A percentile compares a stretch with the other conserved stretches of the same genome.
Evolutionary conservation across 1,140 invertebrate genomes (phyloP).

Genomic region (Periplaneta americana): DNA sequence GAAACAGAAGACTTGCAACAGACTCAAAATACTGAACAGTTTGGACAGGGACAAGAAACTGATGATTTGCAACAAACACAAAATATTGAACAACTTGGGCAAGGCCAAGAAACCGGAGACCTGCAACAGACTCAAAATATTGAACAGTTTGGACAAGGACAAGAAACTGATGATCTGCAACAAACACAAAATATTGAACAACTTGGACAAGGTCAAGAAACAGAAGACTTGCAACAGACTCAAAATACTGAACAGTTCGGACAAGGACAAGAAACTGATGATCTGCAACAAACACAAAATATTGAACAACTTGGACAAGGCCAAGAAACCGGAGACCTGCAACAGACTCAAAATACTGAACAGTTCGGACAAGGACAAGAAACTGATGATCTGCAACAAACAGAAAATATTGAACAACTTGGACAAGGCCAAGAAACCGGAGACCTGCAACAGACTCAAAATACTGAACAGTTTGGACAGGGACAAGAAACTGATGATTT

Average conservation of each 20-base stretch:
- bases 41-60: neutral
- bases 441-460: neutral
- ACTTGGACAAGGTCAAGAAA: neutral
- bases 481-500: too few relatives aligned
- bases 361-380: neutral
- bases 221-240: neutral
- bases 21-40: neutral
- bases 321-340: neutral
- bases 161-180: too few relatives aligned
- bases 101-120: neutral
- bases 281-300: neutral
- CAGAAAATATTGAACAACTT: neutral
- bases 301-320: neutral
- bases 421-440: neutral
- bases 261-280: neutral
- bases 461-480: neutral
- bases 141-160: neutral
- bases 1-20: neutral
- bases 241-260: neutral
- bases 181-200: neutral
- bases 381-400: neutral
- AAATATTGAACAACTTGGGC: neutral
- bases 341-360: neutral
- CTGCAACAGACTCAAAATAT: neutral
- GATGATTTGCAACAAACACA: constrained; percentile 1